A percentile compares a stretch with the other conserved stretches of the same genome.
phyloP scores from a whole-genome alignment of 2,113 vertebrate species.

The Mesembrinibis cayennensis region DNA sequence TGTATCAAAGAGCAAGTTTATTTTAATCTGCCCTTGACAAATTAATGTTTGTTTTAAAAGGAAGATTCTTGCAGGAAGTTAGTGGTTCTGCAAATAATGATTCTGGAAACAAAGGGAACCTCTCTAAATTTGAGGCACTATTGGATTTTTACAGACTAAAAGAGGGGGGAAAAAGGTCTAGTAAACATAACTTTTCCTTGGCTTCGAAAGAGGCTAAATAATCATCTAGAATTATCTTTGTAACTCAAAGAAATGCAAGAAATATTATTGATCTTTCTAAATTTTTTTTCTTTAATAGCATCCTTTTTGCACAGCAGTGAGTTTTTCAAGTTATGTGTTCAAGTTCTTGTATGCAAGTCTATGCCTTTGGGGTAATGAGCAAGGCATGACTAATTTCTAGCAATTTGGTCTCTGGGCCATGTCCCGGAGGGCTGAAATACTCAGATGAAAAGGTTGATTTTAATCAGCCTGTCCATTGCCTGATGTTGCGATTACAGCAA shows the following conservation, averaged over 20 bases:
- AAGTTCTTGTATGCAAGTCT: background rate
- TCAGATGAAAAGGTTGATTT: background rate
- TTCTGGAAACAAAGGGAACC: background rate
- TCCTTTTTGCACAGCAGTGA: background rate
- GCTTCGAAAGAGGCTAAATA: background rate
- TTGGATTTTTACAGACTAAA: background rate
- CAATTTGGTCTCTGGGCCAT: background rate
- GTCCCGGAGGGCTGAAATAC: background rate
- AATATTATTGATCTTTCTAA: background rate
- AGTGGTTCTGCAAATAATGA: background rate
- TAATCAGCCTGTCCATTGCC: background rate
- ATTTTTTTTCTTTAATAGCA: background rate
- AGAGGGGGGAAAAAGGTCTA: background rate
- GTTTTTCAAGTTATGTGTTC: background rate
- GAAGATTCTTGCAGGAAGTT: background rate
- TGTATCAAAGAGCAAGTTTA: background rate
- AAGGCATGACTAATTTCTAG: background rate
- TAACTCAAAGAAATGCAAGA: background rate
- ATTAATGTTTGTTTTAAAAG: constrained; percentile 11
- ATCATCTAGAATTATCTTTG: background rate
- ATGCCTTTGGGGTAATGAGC: background rate
- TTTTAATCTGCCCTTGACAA: constrained; percentile 5
- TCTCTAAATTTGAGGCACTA: background rate
- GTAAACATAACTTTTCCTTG: background rate
- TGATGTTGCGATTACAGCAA: background rate